phyloP scores from a whole-genome alignment of 2,113 vertebrate species.

The Ciconia boyciana region DNA sequence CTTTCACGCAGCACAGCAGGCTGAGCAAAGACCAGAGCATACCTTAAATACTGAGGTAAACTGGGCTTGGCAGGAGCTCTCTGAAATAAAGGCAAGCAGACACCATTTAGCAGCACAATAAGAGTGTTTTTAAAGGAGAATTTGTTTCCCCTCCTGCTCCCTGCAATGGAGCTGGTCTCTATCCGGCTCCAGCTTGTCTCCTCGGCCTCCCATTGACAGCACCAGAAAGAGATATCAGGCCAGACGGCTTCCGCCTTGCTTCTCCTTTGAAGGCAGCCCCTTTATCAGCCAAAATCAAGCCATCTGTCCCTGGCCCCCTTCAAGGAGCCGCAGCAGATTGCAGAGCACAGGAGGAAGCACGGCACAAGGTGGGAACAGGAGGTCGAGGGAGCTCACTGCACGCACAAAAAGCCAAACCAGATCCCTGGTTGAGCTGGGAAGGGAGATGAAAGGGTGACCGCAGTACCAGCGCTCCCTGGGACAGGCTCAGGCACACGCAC shows the following conservation, averaged over 20 bases:
- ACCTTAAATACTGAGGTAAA: not conserved
- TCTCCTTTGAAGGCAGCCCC: constrained; percentile 9
- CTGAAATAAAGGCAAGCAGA: not conserved
- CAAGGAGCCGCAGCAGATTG: not conserved
- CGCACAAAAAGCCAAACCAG: not conserved
- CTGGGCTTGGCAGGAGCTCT: not conserved
- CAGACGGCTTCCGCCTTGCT: not conserved
- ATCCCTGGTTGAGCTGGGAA: not conserved
- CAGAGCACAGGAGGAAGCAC: not conserved
- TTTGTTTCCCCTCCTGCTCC: not conserved
- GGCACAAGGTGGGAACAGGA: not conserved
- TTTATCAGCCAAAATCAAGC: constrained; percentile 20
- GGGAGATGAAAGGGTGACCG: not conserved
- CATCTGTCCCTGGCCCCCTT: not conserved
- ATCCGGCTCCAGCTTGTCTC: not conserved
- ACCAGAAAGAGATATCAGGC: not conserved
- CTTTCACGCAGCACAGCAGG: fast-evolving
- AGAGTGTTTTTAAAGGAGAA: not conserved
- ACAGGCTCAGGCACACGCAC: not conserved
- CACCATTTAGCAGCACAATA: not conserved
- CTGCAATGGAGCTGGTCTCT: not conserved
- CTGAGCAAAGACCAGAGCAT: not conserved
- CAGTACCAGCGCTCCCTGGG: not conserved
- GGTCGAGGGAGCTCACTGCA: not conserved
- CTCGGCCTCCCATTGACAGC: not conserved